Evolutionary conservation across 1,140 invertebrate genomes (phyloP).

Genomic region (Drosophila lini): DNA sequence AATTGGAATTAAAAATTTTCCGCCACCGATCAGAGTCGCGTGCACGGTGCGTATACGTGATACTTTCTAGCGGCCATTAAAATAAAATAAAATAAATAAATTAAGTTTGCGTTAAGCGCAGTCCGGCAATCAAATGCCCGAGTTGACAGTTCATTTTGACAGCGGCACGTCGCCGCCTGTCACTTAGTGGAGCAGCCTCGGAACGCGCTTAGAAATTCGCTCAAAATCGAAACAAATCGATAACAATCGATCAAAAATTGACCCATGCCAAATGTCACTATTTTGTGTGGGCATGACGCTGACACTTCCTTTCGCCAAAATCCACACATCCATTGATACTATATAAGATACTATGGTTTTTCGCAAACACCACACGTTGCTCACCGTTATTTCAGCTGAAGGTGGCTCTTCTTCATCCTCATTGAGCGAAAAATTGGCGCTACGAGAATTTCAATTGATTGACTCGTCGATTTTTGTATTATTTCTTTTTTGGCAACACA

Average conservation of each 20-base stretch:
- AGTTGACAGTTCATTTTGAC: slow-evolving; percentile 51
- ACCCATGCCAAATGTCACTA: slow-evolving; percentile 17
- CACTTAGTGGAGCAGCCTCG: slow-evolving; percentile 64
- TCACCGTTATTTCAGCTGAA: slow-evolving; percentile 69
- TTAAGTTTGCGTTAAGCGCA: slow-evolving; percentile 58
- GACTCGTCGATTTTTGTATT: slow-evolving; percentile 1
- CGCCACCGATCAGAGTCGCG: slow-evolving; percentile 47
- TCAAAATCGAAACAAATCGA: slow-evolving; percentile 8
- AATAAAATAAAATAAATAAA: slow-evolving; percentile 69
- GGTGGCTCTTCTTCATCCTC: slow-evolving; percentile 13
- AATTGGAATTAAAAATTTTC: slow-evolving; percentile 32
- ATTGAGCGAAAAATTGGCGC: slow-evolving; percentile 53
- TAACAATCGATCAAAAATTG: slow-evolving; percentile 11
- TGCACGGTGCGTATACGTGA: slow-evolving; percentile 72
- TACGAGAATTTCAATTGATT: slow-evolving; percentile 71
- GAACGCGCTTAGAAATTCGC: slow-evolving; percentile 55
- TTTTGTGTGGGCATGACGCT: slow-evolving; percentile 10
- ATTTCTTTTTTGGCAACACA: slow-evolving; percentile 35
- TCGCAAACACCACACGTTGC: slow-evolving; percentile 64
- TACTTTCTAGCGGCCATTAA: slow-evolving; percentile 73
- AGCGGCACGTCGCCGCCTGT: slow-evolving; percentile 63
- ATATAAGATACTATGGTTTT: slow-evolving; percentile 37
- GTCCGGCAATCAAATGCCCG: slow-evolving; percentile 44
- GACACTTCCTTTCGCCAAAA: slow-evolving; percentile 18
- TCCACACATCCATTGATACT: slow-evolving; percentile 24